Base-by-base conservation (phyloP, 2,113 vertebrate species). In the Glareola pratincola region DNA sequence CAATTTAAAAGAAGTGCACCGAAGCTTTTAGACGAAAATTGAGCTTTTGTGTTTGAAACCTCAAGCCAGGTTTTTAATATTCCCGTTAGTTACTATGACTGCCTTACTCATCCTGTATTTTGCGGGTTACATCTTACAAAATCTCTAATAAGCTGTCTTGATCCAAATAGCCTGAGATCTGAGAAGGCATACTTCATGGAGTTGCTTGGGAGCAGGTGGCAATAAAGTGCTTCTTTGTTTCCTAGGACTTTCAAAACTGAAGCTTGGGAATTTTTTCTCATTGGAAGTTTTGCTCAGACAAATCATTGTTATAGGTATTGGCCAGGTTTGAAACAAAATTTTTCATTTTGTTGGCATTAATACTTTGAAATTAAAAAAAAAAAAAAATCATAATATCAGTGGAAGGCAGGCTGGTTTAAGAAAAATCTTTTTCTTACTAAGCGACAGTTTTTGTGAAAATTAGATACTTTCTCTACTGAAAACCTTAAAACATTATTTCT, bases 21-120 rank as follows among this genome's bases (percentile, higher is more conserved):
- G 56, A 37, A 47, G 16, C 11, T 83, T 93, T 76, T 17, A 41
- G 9, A 2, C 30, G 53, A 68, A 73, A 80, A 37, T 21, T 10
- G 19, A 60, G 8, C 22, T 45, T 45, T 54, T 77, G 14, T 34
- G 4, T 84, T 80, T 76, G 68, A 92, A 84, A 32, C 8, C 5
- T 51, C 36, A 5, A 51, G 22, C 12, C 34, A 83, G 8, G 6
- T 23, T 48, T 73, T 64, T 74, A 9, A 21, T 82, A 20, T 13
- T 74, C 16, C 3, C 1, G 4, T 22, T 43, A 57, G 21, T 24
- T 9, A 0, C 32, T 5, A 2, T 32, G 39, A 18, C 6, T 41
- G 32, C 29, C n/a, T 76, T 36, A 32, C 22, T 59, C 43, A 4
- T 2, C 29, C 10, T 36, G 18, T 34, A 12, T 68, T 83, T 74